Conservation (phyloP, 2,113 vertebrate genomes). For the Istiophorus platypterus region DNA sequence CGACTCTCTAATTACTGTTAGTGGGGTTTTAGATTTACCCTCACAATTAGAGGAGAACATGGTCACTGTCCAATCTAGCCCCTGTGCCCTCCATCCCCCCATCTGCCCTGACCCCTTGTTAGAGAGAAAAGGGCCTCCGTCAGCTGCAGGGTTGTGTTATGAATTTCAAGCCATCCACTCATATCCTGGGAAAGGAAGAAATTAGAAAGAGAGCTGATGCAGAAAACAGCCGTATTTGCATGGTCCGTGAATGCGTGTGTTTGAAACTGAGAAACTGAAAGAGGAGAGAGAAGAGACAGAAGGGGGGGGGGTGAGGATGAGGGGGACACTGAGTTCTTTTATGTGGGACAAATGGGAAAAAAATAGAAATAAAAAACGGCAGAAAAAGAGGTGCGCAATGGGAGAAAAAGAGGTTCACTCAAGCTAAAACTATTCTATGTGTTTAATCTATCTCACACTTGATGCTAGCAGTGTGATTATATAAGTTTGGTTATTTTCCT, state of each 20-base stretch:
- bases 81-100: conserved; percentile 12
- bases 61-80: conserved; percentile 69
- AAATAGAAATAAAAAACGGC: not conserved
- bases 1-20: conserved; percentile 74
- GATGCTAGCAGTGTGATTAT: conserved; percentile 25
- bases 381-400: not conserved
- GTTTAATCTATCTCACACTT: conserved; percentile 47
- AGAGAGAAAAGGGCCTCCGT: conserved; percentile 83
- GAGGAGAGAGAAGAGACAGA: conserved; percentile 10
- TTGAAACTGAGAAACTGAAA: conserved; percentile 52
- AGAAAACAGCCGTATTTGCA: conserved; percentile 71
- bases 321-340: conserved; percentile 36
- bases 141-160: conserved; percentile 84
- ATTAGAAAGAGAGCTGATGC: conserved; percentile 68
- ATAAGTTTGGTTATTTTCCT: conserved; percentile 59
- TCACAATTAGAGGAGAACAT: conserved; percentile 78
- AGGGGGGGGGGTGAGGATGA: not conserved
- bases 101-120: conserved; percentile 67
- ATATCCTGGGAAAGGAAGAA: conserved; percentile 85
- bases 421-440: not conserved
- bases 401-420: not conserved
- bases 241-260: conserved; percentile 27
- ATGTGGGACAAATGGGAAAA: conserved; percentile 18
- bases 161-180: conserved; percentile 86
- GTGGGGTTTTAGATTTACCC: conserved; percentile 64